Evolutionary conservation across 2,888 invertebrate genomes (phyloP), one percentile per base, ranked within the genome.

Genomic region (Oxystoma pomonae): DNA sequence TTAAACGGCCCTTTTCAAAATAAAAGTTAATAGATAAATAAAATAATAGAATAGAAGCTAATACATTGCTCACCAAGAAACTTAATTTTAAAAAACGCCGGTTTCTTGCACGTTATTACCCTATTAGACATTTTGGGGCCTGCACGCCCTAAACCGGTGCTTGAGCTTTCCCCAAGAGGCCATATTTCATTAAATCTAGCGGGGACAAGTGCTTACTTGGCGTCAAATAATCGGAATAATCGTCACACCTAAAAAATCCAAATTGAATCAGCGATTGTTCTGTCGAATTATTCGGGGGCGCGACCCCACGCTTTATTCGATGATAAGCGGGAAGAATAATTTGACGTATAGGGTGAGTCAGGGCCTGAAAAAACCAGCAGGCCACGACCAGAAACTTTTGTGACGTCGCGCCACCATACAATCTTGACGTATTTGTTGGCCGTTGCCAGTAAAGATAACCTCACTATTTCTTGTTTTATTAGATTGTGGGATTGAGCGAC

Each of bases 281-380:
- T 84, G 85, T 86, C 86, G 85, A 86, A 85, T 85, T 84, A 85
- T 86, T 85, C 68, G 69, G 70, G 86, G 85, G 83, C 76, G 75
- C 82, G 84, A 78, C 77, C 77, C 78, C 72, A 69, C 70, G 71
- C 67, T n/a, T n/a, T n/a, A n/a, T n/a, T n/a, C n/a, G n/a, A n/a
- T n/a, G n/a, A n/a, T n/a, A n/a, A n/a, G n/a, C n/a, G n/a, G n/a
- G n/a, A n/a, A n/a, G n/a, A n/a, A n/a, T n/a, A n/a, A n/a, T n/a
- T n/a, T n/a, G n/a, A n/a, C n/a, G n/a, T n/a, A n/a, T n/a, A n/a
- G n/a, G n/a, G n/a, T n/a, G n/a, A n/a, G n/a, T n/a, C n/a, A n/a
- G n/a, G n/a, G n/a, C n/a, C n/a, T n/a, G n/a, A n/a, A n/a, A n/a
- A n/a, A n/a, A n/a, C n/a, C n/a, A n/a, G n/a, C n/a, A n/a, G n/a